phyloP scores from a whole-genome alignment of 2,797 vertebrate species.

The Spheniscus humboldti region DNA sequence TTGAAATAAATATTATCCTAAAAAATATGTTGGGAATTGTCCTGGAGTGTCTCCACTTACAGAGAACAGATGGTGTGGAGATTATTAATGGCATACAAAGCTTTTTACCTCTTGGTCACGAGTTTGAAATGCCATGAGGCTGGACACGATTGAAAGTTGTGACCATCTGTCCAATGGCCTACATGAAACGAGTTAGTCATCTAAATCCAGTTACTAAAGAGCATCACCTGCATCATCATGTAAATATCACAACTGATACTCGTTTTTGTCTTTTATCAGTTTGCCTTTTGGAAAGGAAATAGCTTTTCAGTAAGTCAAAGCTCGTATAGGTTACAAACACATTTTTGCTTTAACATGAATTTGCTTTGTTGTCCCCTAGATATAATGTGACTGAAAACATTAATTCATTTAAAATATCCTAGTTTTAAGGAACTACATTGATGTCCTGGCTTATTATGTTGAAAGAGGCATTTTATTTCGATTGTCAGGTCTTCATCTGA shows the following conservation, averaged over 20 bases:
- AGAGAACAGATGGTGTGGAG: slow-evolving; percentile 27
- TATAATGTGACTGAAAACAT: background rate
- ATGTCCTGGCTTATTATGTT: background rate
- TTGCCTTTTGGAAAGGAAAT: background rate
- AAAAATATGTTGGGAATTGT: slow-evolving; percentile 40
- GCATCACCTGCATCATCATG: slow-evolving; percentile 13
- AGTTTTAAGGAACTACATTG: background rate
- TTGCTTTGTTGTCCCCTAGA: background rate
- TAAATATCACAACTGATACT: background rate
- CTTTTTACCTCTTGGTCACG: slow-evolving; percentile 54
- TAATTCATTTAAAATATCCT: background rate
- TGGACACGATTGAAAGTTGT: slow-evolving; percentile 53
- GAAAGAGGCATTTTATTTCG: background rate
- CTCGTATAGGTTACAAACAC: background rate
- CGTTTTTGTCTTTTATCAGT: background rate
- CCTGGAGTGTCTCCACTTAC: slow-evolving; percentile 36
- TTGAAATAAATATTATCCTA: slow-evolving; percentile 33
- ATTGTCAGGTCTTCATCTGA: background rate
- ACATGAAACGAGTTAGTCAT: slow-evolving; percentile 4
- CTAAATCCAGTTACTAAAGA: slow-evolving; percentile 35
- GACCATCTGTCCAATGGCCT: slow-evolving; percentile 50
- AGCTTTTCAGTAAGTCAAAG: background rate
- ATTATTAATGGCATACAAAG: slow-evolving; percentile 47
- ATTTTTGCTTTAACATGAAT: background rate
- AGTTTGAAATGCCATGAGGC: slow-evolving; percentile 25